Evolutionary conservation across 2,888 invertebrate genomes (phyloP).

Genomic region (Volucella inanis): DNA sequence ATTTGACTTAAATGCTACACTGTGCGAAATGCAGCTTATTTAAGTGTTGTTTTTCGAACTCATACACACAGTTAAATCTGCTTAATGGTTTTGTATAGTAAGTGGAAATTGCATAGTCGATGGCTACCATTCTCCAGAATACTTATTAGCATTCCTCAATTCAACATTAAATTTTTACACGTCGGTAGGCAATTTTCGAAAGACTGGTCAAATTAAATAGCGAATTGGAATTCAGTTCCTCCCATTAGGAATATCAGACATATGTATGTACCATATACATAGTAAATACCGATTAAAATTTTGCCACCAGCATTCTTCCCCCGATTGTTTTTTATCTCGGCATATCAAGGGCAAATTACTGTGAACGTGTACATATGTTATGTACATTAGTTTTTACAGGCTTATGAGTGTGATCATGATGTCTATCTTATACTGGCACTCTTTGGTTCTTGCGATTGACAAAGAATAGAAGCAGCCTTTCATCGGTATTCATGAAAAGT

Average conservation of each 20-base stretch:
- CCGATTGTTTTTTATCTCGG: not conserved
- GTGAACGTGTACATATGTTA: not conserved
- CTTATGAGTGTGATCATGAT: constrained; percentile 24
- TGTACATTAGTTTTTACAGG: constrained; percentile 12
- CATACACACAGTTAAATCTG: too few relatives aligned
- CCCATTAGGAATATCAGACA: not conserved
- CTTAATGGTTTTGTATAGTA: too few relatives aligned
- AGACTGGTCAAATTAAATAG: too few relatives aligned
- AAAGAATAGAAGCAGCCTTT: not conserved
- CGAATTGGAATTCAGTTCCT: too few relatives aligned
- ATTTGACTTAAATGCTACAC: too few relatives aligned
- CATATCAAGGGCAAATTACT: constrained; percentile 1
- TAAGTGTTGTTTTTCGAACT: too few relatives aligned
- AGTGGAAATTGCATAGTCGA: too few relatives aligned
- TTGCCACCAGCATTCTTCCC: constrained; percentile 16
- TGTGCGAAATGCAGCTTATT: too few relatives aligned
- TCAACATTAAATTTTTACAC: too few relatives aligned
- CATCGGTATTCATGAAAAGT: constrained; percentile 2
- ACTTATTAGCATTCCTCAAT: too few relatives aligned
- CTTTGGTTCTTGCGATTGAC: not conserved
- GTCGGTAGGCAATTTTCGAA: too few relatives aligned
- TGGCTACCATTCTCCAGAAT: too few relatives aligned
- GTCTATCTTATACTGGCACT: constrained; percentile 16
- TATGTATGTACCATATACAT: not conserved
- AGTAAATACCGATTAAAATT: constrained; percentile 22